phyloP scores from a whole-genome alignment of 2,113 vertebrate genomes.

The Tachysurus vachellii region DNA sequence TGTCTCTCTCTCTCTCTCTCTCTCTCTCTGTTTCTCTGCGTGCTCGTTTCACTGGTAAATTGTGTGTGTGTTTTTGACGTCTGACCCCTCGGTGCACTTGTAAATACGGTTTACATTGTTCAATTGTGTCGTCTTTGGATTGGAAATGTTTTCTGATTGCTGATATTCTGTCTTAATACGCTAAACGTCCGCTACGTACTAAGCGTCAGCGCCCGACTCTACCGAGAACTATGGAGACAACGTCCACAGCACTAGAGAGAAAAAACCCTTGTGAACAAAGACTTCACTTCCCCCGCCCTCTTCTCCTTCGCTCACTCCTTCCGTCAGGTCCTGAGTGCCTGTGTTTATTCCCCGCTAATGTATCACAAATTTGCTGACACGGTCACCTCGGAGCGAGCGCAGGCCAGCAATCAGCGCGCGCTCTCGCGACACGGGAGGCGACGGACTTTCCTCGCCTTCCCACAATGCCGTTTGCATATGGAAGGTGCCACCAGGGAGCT shows the following conservation, averaged over 20 bases:
- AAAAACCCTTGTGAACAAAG: background rate
- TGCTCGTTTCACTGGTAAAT: no score
- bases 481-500: conserved; percentile 88
- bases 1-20: no score
- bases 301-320: conserved; percentile 38
- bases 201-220: no score
- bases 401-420: conserved; percentile 81
- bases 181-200: background rate
- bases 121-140: no score
- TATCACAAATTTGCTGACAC: conserved; percentile 88
- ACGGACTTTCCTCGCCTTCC: conserved; percentile 79
- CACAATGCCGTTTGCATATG: conserved; percentile 90
- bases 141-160: no score
- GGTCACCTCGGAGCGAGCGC: conserved; percentile 82
- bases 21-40: no score
- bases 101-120: no score
- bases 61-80: no score
- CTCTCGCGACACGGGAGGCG: conserved; percentile 73
- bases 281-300: conserved; percentile 14
- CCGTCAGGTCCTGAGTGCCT: conserved; percentile 79
- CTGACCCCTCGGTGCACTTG: no score
- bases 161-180: no score
- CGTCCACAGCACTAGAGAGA: background rate
- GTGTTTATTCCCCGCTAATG: conserved; percentile 88
- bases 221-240: background rate